phyloP scores from a whole-genome alignment of 2,113 vertebrate genomes.

The Oplegnathus fasciatus region DNA sequence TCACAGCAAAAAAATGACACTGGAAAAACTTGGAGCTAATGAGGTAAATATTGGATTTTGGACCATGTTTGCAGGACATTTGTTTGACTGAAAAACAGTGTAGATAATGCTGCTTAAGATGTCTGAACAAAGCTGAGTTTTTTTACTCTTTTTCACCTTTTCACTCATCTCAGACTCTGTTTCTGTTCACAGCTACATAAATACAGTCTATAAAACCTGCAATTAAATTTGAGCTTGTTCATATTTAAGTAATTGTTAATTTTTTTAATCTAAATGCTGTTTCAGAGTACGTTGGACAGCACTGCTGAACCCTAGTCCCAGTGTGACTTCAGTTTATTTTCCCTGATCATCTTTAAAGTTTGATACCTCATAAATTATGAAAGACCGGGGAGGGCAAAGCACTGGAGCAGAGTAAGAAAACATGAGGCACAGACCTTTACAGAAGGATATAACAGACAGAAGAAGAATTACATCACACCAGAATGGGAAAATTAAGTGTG shows the following conservation, averaged over 20 bases:
- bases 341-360: constrained; percentile 43
- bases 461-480: constrained; percentile 4
- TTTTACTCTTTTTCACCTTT: no score
- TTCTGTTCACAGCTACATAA: not conserved
- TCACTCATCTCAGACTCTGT: not conserved
- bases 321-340: constrained; percentile 39
- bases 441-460: not conserved
- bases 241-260: not conserved
- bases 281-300: not conserved
- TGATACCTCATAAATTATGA: constrained; percentile 55
- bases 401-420: constrained; percentile 14
- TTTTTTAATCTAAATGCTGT: not conserved
- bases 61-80: not conserved
- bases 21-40: not conserved
- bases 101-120: not conserved
- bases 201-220: not conserved
- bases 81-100: not conserved
- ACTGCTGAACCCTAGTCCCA: constrained; percentile 11
- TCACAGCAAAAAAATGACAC: not conserved
- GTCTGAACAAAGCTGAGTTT: no score
- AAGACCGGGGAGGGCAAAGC: not conserved
- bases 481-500: constrained; percentile 6
- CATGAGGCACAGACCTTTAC: not conserved
- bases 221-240: not conserved
- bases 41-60: not conserved